Percentiles rank a stretch among this genome's conserved stretches.
phyloP scores from a whole-genome alignment of 2,888 invertebrate species.

The Epinotia nisella region DNA sequence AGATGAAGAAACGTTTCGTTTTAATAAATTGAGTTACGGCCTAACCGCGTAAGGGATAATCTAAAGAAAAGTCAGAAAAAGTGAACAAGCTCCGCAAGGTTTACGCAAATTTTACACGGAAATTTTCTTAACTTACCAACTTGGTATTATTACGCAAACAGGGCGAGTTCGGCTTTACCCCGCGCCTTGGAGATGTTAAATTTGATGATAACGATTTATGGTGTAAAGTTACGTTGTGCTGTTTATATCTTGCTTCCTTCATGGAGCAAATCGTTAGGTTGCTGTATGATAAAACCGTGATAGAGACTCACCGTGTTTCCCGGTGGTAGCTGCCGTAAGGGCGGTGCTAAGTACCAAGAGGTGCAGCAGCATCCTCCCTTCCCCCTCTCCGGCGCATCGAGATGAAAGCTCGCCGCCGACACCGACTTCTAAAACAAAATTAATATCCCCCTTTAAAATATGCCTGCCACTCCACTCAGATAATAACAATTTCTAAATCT shows the following conservation, averaged over 20 bases:
- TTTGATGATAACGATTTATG: conserved; percentile 47
- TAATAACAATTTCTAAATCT: conserved; percentile 24
- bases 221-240: conserved; percentile 42
- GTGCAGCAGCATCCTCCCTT: conserved; percentile 80
- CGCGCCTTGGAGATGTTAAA: conserved; percentile 65
- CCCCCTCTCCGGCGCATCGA: conserved; percentile 75
- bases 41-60: conserved; percentile 64
- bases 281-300: conserved; percentile 32
- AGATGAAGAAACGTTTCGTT: conserved; percentile 49
- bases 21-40: conserved; percentile 67
- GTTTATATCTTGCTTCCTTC: conserved; percentile 43
- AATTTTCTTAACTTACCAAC: conserved; percentile 75
- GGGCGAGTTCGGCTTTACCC: conserved; percentile 50
- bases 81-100: conserved; percentile 70
- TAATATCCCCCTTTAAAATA: conserved; percentile 26
- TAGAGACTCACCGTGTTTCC: conserved; percentile 72
- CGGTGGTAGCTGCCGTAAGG: conserved; percentile 79
- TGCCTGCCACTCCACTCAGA: background rate
- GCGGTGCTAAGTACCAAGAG: conserved; percentile 82
- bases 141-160: conserved; percentile 78
- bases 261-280: conserved; percentile 21
- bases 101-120: conserved; percentile 80
- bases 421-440: conserved; percentile 64
- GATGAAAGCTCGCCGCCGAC: conserved; percentile 63
- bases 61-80: conserved; percentile 70